These are phyloP conservation scores for Microcebus murinus DNA, from an alignment of 2,113 vertebrate species.

Conservation along the genomic window DNA sequence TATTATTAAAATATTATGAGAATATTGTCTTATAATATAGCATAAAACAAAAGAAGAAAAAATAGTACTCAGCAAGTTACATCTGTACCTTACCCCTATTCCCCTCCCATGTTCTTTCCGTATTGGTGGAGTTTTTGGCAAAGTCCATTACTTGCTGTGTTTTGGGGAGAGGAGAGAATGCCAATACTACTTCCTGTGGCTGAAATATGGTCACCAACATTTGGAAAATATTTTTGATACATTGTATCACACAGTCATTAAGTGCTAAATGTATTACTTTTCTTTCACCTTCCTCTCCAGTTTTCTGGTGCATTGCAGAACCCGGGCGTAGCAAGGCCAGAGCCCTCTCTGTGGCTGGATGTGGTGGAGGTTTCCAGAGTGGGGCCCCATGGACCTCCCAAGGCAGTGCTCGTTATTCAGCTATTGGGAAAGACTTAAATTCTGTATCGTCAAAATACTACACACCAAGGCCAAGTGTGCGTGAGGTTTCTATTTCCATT, in stretches of 20 bases:
- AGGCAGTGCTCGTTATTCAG: accelerated
- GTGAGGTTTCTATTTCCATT: background rate
- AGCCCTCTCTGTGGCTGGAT: background rate
- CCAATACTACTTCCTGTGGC: background rate
- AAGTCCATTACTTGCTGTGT: background rate
- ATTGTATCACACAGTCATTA: background rate
- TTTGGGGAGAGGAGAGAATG: background rate
- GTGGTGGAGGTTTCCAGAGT: background rate
- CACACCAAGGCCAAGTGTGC: background rate
- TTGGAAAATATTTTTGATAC: background rate
- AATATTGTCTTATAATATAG: background rate
- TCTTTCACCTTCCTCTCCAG: background rate
- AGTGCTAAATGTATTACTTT: background rate
- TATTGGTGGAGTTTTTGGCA: background rate
- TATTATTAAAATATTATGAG: too few species aligned
- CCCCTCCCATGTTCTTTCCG: background rate
- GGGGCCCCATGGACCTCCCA: accelerated
- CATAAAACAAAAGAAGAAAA: conserved; percentile 7
- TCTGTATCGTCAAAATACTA: background rate
- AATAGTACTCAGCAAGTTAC: background rate
- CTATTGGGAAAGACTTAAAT: background rate
- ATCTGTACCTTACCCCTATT: background rate
- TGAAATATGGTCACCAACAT: background rate
- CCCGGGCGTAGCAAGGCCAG: background rate
- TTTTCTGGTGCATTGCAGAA: background rate